phyloP scores from a whole-genome alignment of 1,140 invertebrate genomes.

The Drosophila mojavensis region DNA sequence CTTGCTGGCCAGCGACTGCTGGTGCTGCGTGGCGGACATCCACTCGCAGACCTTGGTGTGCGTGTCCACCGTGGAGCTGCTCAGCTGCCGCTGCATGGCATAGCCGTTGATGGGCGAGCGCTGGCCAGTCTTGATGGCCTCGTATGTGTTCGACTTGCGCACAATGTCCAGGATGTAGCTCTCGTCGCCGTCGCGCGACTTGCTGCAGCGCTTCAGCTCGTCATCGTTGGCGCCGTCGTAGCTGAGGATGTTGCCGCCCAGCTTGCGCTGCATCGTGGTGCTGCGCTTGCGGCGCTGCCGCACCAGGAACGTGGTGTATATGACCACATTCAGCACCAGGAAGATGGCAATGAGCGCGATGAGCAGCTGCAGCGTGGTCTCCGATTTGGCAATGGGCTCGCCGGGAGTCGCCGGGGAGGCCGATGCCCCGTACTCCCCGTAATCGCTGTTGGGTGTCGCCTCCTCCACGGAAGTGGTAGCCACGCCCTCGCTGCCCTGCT shows the following conservation, averaged over 20 bases:
- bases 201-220: slow-evolving; percentile 78
- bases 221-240: slow-evolving; percentile 83
- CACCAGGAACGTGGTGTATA: slow-evolving; percentile 73
- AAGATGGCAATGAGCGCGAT: slow-evolving; percentile 91
- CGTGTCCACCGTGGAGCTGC: slow-evolving; percentile 91
- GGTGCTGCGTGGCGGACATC: slow-evolving; percentile 90
- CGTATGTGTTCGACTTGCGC: slow-evolving; percentile 85
- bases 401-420: slow-evolving; percentile 5
- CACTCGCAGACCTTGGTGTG: slow-evolving; percentile 93
- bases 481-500: slow-evolving; percentile 12
- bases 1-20: slow-evolving; percentile 72
- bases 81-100: slow-evolving; percentile 89
- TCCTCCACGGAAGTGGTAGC: slow-evolving; percentile 20
- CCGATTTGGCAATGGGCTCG: slow-evolving; percentile 78
- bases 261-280: slow-evolving; percentile 61
- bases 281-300: slow-evolving; percentile 66
- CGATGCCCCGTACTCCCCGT: slow-evolving; percentile 14
- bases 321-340: slow-evolving; percentile 90
- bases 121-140: slow-evolving; percentile 85
- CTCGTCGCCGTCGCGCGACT: slow-evolving; percentile 80
- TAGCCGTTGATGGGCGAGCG: slow-evolving; percentile 84
- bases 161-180: slow-evolving; percentile 78
- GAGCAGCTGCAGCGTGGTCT: slow-evolving; percentile 88
- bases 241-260: slow-evolving; percentile 73
- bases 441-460: slow-evolving; percentile 19